phyloP scores from a whole-genome alignment of 2,113 vertebrate genomes.

The Verasper variegatus region DNA sequence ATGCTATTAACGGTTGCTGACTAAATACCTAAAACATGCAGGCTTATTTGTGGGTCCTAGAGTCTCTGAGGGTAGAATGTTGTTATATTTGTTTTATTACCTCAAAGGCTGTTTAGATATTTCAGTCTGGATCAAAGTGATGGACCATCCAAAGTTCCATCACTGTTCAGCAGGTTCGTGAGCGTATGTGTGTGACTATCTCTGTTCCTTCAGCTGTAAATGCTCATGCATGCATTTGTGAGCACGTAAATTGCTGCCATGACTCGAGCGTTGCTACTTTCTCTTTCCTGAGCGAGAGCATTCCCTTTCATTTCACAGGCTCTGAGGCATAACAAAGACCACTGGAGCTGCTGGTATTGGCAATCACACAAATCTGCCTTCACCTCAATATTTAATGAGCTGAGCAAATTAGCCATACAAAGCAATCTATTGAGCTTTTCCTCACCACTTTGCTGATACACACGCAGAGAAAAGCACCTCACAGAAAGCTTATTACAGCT shows the following conservation, averaged over 20 bases:
- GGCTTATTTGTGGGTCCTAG: no score
- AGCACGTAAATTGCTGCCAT: conserved; percentile 37
- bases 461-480: conserved; percentile 48
- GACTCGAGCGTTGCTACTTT: conserved; percentile 21
- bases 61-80: no score
- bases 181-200: not conserved
- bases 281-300: conserved; percentile 19
- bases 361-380: conserved; percentile 80
- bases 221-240: conserved; percentile 29
- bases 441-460: conserved; percentile 67
- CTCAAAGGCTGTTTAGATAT: no score
- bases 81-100: no score
- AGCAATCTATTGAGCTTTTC: conserved; percentile 78
- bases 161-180: not conserved
- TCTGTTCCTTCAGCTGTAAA: conserved; percentile 7
- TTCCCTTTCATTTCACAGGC: conserved; percentile 60
- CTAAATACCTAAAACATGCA: no score
- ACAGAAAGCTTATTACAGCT: conserved; percentile 55
- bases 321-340: conserved; percentile 75
- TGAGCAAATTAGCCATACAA: conserved; percentile 80
- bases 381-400: conserved; percentile 84
- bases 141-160: no score
- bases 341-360: conserved; percentile 72
- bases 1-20: not conserved
- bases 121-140: not conserved